phyloP scores from a whole-genome alignment of 2,113 vertebrate species.

The Candoia aspera region DNA sequence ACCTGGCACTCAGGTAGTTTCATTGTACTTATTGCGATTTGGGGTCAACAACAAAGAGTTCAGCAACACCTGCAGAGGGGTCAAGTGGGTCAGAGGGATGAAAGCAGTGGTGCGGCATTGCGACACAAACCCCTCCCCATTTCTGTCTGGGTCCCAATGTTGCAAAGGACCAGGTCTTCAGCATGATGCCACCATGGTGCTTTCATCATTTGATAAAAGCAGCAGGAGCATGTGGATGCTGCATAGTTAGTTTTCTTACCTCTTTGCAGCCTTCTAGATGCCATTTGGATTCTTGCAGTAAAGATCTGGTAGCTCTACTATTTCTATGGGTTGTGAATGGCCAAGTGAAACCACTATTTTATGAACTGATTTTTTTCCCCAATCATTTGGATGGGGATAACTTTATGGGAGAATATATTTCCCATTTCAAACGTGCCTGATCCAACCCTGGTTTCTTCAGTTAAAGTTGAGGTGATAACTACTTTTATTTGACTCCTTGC shows the following conservation, averaged over 20 bases:
- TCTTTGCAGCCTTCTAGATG: background rate
- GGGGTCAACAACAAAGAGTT: background rate
- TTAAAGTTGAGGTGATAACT: background rate
- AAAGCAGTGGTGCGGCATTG: background rate
- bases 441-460: background rate
- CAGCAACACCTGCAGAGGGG: background rate
- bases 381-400: constrained; percentile 1
- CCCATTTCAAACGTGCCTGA: background rate
- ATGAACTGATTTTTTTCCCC: background rate
- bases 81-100: background rate
- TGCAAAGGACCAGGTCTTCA: background rate
- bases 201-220: background rate
- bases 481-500: background rate
- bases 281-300: background rate
- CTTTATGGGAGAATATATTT: background rate
- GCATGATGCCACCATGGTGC: background rate
- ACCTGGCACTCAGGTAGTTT: constrained; percentile 36
- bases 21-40: constrained; percentile 6
- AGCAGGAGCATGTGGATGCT: background rate
- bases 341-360: constrained; percentile 37
- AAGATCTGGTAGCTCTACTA: background rate
- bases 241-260: background rate
- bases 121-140: background rate
- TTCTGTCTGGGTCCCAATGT: background rate
- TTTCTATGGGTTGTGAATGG: background rate